Percentiles rank a stretch among this genome's conserved stretches.
Conservation (phyloP, 2,888 invertebrate species). For the Stegana nigrithorax region DNA sequence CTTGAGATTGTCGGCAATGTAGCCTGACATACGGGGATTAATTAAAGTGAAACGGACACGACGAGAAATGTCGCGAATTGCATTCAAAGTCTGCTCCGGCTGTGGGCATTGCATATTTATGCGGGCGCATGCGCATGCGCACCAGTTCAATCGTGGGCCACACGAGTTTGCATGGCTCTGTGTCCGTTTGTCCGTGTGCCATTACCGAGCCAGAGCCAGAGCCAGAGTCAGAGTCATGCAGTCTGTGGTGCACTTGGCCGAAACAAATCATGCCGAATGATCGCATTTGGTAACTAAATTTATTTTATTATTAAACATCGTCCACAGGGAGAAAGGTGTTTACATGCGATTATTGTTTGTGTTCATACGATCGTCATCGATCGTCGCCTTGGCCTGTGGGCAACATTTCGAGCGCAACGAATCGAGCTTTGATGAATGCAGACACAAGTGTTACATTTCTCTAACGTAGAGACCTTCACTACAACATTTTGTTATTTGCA, state of each 20-base stretch:
- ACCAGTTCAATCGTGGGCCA: neutral
- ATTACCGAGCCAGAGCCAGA: too few species aligned
- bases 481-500: too few species aligned
- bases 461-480: conserved; percentile 14
- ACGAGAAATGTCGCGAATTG: conserved; percentile 11
- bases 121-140: neutral
- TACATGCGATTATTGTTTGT: conserved; percentile 10
- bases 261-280: conserved; percentile 38
- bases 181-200: too few species aligned
- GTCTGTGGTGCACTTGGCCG: conserved; percentile 25
- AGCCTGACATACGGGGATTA: conserved; percentile 30
- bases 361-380: conserved; percentile 4
- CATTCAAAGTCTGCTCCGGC: too few species aligned
- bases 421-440: conserved; percentile 13
- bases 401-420: conserved; percentile 11
- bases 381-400: conserved; percentile 4
- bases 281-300: conserved; percentile 40
- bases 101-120: neutral
- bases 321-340: conserved; percentile 21
- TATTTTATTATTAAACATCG: conserved; percentile 34
- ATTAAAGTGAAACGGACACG: conserved; percentile 25
- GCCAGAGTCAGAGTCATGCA: neutral
- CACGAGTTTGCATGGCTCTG: too few species aligned
- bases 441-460: conserved; percentile 18
- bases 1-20: neutral